Evolutionary conservation across 2,888 invertebrate species (phyloP), one percentile per base, ranked within the genome.

Genomic region (Halictus quadricinctus): DNA sequence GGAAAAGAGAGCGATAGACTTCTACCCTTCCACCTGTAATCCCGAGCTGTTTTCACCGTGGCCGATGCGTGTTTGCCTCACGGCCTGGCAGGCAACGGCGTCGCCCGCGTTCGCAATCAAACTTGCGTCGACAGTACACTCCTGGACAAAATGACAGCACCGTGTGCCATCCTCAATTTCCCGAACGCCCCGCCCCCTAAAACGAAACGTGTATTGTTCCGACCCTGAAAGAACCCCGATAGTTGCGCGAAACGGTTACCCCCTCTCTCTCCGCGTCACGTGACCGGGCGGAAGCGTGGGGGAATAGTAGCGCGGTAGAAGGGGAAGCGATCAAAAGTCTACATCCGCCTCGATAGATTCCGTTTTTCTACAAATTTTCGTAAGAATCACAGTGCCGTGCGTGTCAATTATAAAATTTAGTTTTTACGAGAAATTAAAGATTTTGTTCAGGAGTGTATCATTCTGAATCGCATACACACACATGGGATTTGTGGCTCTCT

Each of bases 51-150:
- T 87, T 82, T 74, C 83, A 80, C 70, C 72, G 72, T 58, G 25
- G 66, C 76, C 70, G 85, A 87, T 89, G 89, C 90, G 87, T 89
- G 88, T 90, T 88, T 89, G 87, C 90, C 82, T 82, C 88, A 81
- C 86, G 82, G 89, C 86, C 79, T 76, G 82, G 48, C 85, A 77
- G 81, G 73, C 77, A 79, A 60, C 80, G 76, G 73, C 80, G 78
- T 58, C 77, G 77, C 80, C 69, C 79, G 85, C 86, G 85, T 85
- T 88, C 83, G 88, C 90, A 88, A 90, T 90, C 89, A 90, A 90
- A 90, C 83, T 88, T 90, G 88, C 90, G 89, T 90, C 88, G 73
- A 82, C 84, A 48, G 70, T 72, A 78, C 77, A 58, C 58, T 58
- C 58, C 12, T 58, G 58, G 58, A 58, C 58, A 58, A 58, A 58